Evolutionary conservation across 2,113 vertebrate species (phyloP).

Genomic region (Laticauda colubrina): DNA sequence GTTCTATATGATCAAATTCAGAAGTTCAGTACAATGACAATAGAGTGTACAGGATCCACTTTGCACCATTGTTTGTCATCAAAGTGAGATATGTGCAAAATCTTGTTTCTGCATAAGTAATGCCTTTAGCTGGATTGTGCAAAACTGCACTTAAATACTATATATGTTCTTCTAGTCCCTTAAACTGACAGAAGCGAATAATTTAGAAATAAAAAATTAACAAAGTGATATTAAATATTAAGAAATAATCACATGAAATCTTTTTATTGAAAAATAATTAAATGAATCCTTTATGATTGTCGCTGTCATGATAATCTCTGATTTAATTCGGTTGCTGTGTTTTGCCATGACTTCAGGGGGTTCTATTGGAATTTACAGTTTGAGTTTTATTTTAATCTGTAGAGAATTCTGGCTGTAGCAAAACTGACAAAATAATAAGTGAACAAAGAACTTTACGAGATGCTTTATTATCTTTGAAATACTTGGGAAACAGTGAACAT

Average conservation of each 20-base stretch:
- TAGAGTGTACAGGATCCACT: background rate
- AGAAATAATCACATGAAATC: background rate
- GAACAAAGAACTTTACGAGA: background rate
- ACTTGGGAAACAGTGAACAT: background rate
- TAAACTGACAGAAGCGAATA: background rate
- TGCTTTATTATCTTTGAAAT: background rate
- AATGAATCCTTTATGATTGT: background rate
- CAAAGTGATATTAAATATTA: background rate
- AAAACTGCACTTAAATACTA: background rate
- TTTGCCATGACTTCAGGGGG: background rate
- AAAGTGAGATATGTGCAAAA: background rate
- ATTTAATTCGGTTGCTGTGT: background rate
- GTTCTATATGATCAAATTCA: background rate
- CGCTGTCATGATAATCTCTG: background rate
- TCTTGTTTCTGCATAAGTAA: background rate
- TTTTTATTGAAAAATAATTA: background rate
- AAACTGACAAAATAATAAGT: background rate
- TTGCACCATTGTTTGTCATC: background rate
- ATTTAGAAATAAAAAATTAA: background rate
- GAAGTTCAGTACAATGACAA: background rate
- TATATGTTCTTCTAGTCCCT: background rate
- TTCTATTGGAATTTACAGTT: background rate
- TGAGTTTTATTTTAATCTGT: background rate
- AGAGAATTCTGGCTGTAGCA: background rate
- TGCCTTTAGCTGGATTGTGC: background rate